Evolutionary conservation across 2,797 vertebrate genomes (phyloP), one percentile per base, ranked within the genome.

Genomic region (Sphenodon punctatus): DNA sequence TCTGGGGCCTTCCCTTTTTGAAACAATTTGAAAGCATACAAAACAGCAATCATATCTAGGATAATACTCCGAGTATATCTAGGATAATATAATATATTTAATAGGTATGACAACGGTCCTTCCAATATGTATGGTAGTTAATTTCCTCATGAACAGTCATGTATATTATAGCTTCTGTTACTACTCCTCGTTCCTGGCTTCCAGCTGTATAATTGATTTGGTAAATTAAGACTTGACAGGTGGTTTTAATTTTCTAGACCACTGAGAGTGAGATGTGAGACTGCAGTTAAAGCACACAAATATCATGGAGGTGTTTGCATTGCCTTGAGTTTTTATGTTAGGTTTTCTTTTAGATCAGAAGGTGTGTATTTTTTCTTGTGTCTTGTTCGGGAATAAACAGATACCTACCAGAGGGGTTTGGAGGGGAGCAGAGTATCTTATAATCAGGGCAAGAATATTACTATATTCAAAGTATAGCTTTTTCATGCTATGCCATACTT

Each of bases 241-340:
- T 91, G 76, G 43, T 73, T 93, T 91, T 92, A 89, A 91, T 94
- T 92, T 93, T 90, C 91, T 92, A 80, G 72, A 79, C 82, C 82
- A 89, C 69, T 89, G 85, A 91, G 65, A 87, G 69, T 8, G 64
- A 88, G 53, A 76, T 67, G 45, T 45, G 46, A 75, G 34, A 78
- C 69, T 85, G 67, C 23, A 84, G 68, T 67, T 23, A 73, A 70
- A 27, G 80, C 92, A 91, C 92, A 87, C n/a, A 88, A 89, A 82
- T 79, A 86, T 66, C 32, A 67, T 5, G 7, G 49, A 43, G 25
- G 32, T 89, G 43, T 77, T 90, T 90, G 77, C 72, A 86, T 89
- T 71, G 74, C 39, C 60, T 46, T 42, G 23, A n/a, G n/a, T 59
- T 30, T 75, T 88, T 88, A 85, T 65, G 5, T 14, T 80, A 77